Evolutionary conservation across 1,140 invertebrate genomes (phyloP), one percentile per base, ranked within the genome.

Genomic region (Musca domestica): DNA sequence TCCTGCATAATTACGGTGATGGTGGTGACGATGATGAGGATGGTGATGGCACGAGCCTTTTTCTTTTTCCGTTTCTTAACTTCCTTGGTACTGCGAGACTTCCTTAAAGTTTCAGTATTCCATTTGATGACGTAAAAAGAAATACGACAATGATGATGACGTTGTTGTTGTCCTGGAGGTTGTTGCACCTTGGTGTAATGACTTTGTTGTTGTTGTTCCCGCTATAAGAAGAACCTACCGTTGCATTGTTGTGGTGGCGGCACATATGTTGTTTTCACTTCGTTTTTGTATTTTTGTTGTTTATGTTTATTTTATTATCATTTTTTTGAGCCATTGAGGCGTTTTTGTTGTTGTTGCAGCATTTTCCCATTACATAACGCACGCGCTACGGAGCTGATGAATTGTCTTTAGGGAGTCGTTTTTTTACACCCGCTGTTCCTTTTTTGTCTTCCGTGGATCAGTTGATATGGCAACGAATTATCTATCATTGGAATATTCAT

Each of bases 11-110:
- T 58, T 58, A 48, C 34, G 34, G 34, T 41, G 34, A 12, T 41
- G 34, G 34, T 41, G 34, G 34, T 41, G 34, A 12, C 34, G 34
- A 41, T 41, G 34, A 41, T 51, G 17, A n/a, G n/a, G n/a, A 61
- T 61, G 34, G 19, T 34, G 25, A 61, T 61, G 56, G 56, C 56
- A 61, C 56, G 56, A 61, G 56, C 56, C 56, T 61, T 61, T 61
- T 61, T 61, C 27, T n/a, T 25, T n/a, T 30, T 12, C 27, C 17
- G 56, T 61, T 14, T 30, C 27, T 58, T 30, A 14, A 27, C 27
- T 58, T 23, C 14, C 27, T 58, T 58, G 34, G 12, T 41, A 10
- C 12, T 41, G 34, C 27, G 3, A n/a, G n/a, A 30, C 25, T 41
- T 61, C 56, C 56, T 61, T 61, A 61, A 27, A 61, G 56, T 41